These are phyloP conservation scores for Babyrousa celebensis DNA, from an alignment of 2,797 vertebrate genomes.

Conservation along the genomic window DNA sequence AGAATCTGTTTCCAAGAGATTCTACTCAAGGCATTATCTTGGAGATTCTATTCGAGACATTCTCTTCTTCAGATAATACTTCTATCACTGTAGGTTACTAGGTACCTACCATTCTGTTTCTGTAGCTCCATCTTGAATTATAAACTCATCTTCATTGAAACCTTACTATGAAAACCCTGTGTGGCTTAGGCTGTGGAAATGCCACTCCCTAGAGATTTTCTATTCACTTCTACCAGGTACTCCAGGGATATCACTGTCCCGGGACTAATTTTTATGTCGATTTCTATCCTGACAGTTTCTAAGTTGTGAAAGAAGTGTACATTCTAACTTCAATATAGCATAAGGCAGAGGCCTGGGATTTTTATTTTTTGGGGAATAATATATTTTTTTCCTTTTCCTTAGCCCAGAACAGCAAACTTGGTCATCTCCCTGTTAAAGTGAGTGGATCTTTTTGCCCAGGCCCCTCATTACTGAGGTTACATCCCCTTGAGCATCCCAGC, in stretches of 20 bases:
- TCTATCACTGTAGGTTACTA: background rate
- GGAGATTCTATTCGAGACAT: slow-evolving; percentile 12
- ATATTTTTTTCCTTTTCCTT: slow-evolving; percentile 23
- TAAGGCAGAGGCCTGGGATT: slow-evolving; percentile 18
- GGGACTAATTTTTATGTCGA: slow-evolving; percentile 80
- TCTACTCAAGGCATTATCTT: slow-evolving; percentile 27
- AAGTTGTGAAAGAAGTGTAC: slow-evolving; percentile 4
- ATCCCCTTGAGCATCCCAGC: slow-evolving; percentile 54
- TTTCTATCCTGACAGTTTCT: slow-evolving; percentile 70
- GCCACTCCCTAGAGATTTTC: slow-evolving; percentile 32
- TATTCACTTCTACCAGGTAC: slow-evolving; percentile 38
- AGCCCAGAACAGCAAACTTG: slow-evolving; percentile 38
- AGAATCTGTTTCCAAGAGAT: slow-evolving; percentile 45
- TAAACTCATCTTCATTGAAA: slow-evolving; percentile 34
- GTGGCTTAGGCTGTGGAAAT: slow-evolving; percentile 26
- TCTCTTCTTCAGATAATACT: slow-evolving; percentile 22
- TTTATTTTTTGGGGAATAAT: slow-evolving; percentile 8
- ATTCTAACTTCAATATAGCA: slow-evolving; percentile 60
- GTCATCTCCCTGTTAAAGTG: slow-evolving; percentile 47
- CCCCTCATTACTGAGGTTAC: slow-evolving; percentile 39
- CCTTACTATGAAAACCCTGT: slow-evolving; percentile 25
- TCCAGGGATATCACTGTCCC: slow-evolving; percentile 54
- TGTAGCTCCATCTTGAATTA: background rate
- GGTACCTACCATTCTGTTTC: background rate
- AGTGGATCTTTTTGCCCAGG: background rate